These are phyloP conservation scores for Octodonta nipae DNA, from an alignment of 2,888 invertebrate genomes.

Conservation along the genomic window DNA sequence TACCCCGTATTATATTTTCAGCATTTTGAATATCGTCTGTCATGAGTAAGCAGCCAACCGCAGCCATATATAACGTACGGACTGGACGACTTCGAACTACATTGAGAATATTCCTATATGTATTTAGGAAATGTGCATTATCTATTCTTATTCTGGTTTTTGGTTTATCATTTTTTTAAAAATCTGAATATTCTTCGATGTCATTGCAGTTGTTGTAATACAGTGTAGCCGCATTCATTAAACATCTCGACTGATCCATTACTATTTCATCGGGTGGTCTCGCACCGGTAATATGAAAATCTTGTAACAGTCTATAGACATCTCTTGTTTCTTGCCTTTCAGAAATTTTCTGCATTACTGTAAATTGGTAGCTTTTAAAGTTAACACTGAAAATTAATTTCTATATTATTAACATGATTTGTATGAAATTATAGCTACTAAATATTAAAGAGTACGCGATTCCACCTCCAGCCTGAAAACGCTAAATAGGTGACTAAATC, in stretches of 20 bases:
- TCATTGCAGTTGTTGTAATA: conserved; percentile 1
- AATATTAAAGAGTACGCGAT: too few relatives aligned
- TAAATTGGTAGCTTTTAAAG: neutral
- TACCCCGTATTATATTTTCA: conserved; percentile 1
- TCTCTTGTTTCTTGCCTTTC: neutral
- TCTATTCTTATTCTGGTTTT: conserved; percentile 1
- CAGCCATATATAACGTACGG: neutral
- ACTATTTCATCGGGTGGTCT: conserved; percentile 1
- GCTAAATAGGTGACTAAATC: too few relatives aligned
- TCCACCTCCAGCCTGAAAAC: too few relatives aligned
- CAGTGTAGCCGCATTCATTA: neutral
- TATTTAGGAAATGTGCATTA: conserved; percentile 1
- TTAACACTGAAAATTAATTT: neutral
- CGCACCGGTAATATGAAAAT: conserved; percentile 1
- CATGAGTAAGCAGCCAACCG: conserved; percentile 1
- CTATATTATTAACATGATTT: too few relatives aligned
- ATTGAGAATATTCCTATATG: neutral
- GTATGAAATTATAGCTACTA: too few relatives aligned
- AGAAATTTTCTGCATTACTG: conserved; percentile 1
- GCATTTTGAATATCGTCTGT: neutral
- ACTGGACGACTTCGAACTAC: neutral
- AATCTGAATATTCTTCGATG: neutral
- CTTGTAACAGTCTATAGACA: conserved; percentile 1
- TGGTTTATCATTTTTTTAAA: conserved; percentile 1
- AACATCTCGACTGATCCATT: neutral